Evolutionary conservation across 2,797 vertebrate genomes (phyloP).

Genomic region (Avahi laniger): DNA sequence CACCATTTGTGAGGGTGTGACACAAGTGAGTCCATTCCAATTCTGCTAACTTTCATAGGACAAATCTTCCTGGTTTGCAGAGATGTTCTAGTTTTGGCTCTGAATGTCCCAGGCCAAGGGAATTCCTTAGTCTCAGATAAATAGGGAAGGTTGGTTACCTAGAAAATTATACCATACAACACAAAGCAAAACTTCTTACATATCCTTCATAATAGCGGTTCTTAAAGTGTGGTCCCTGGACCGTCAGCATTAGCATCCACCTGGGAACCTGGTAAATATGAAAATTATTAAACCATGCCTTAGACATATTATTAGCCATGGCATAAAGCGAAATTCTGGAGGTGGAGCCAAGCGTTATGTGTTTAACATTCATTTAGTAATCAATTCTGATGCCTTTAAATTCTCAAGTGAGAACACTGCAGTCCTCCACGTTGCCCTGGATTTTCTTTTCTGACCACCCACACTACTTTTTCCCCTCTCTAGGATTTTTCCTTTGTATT

Average conservation of each 20-base stretch:
- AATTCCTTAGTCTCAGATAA: background rate
- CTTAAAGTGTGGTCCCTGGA: background rate
- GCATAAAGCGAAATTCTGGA: background rate
- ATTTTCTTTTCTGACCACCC: background rate
- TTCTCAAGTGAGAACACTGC: background rate
- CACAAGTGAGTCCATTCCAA: background rate
- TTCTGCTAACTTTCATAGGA: background rate
- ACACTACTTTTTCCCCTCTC: background rate
- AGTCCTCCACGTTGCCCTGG: background rate
- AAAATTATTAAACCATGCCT: background rate
- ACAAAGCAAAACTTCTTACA: background rate
- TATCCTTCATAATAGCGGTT: background rate
- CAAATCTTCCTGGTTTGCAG: background rate
- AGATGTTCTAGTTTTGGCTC: background rate
- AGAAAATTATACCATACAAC: background rate
- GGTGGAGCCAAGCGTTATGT: background rate
- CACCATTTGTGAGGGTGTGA: background rate
- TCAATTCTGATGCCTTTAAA: background rate
- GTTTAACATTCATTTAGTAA: background rate
- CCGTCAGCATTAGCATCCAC: background rate
- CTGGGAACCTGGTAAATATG: background rate
- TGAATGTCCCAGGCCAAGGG: background rate
- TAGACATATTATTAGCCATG: background rate
- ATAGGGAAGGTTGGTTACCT: background rate
- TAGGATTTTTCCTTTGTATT: background rate